These are phyloP conservation scores for Sebastes schlegelii DNA, from an alignment of 2,113 vertebrate genomes.

Conservation along the genomic window DNA sequence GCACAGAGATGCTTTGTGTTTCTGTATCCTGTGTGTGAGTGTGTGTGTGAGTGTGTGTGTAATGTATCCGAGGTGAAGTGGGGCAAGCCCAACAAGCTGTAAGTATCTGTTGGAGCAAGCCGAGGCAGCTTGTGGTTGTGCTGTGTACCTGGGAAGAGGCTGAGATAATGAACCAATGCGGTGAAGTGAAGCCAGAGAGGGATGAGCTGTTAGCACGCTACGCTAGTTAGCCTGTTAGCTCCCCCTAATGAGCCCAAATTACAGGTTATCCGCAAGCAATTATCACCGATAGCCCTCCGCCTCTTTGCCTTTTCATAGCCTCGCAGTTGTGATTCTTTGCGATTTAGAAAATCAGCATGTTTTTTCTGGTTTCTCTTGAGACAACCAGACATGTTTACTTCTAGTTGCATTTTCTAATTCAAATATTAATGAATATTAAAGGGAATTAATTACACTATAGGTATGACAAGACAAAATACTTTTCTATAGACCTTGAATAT, in stretches of 20 bases:
- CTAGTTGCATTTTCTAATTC: background rate
- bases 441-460: background rate
- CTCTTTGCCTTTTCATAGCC: background rate
- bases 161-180: constrained; percentile 47
- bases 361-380: background rate
- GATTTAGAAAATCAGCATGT: background rate
- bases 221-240: constrained; percentile 42
- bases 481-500: background rate
- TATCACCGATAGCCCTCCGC: background rate
- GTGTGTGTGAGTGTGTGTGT: background rate
- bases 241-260: constrained; percentile 26
- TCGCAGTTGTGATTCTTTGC: background rate
- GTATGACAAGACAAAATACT: background rate
- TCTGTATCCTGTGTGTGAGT: constrained; percentile 9
- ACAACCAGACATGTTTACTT: background rate
- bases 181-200: constrained; percentile 28
- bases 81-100: constrained; percentile 46
- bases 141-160: constrained; percentile 34
- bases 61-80: constrained; percentile 41
- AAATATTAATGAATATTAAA: background rate
- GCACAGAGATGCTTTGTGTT: constrained; percentile 39
- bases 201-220: constrained; percentile 45
- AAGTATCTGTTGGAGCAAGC: constrained; percentile 60
- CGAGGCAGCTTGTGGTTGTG: constrained; percentile 50
- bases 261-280: constrained; percentile 23